Base-by-base conservation (phyloP, 2,797 vertebrate species). In the Labroides dimidiatus region DNA sequence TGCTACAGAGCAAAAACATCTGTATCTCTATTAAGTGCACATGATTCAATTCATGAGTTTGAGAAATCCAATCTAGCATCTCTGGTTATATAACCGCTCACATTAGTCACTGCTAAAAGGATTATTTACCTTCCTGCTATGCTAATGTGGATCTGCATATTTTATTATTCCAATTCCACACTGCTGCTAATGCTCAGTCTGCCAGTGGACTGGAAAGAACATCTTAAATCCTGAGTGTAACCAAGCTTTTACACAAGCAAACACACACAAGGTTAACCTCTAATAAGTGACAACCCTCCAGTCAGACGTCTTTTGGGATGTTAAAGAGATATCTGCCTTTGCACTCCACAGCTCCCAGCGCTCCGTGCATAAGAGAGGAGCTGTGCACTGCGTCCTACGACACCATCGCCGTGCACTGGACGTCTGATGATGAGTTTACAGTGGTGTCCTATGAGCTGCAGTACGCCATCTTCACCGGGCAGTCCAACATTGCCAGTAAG, bases 381-480 rank as follows among this genome's bases (percentile, higher is more conserved):
- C 90, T 99, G 71, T 99, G 98, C 89, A 99, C 97, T 0, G 97
- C 98, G 1, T 99, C 98, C 15, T 96, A 99, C 7, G 98, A 99
- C 82, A 99, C 97, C 51, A 98, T 99, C 81, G 97, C 96, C 0
- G 98, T 97, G 49, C 97, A 99, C 84, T 99, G 98, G 98, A 98
- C 96, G 0, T 99, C 98, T 0, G 98, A 99, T 44, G 98, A 99
- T 55, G 98, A 99, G 75, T 99, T 99, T 91, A 96, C 95, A 0
- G 96, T 99, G 53, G 95, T 97, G 39, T 99, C 97, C n/a, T 99
- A 99, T 0, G 98, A 99, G 88, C 94, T 99, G n/a, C 98, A 99
- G 84, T 99, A 99, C 15, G 95, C 98, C 78, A 99, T 99, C 87
- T 98, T 96, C 90, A 99, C 98, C 0, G 98, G 98, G 59, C 97